These are phyloP conservation scores for Nomada flava DNA, from an alignment of 2,888 invertebrate species.

Conservation along the genomic window DNA sequence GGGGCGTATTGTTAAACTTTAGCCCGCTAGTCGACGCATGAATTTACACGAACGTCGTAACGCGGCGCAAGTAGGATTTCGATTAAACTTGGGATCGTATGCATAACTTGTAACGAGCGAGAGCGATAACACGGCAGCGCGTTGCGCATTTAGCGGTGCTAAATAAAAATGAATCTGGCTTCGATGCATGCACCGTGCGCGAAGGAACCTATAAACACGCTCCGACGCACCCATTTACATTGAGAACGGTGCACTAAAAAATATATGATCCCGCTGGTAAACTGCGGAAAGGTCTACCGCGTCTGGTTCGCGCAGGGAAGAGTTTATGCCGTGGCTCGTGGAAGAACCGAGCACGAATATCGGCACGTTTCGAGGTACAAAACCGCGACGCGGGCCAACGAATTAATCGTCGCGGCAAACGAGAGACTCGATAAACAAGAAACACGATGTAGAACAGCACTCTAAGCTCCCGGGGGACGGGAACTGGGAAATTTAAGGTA, in stretches of 20 bases:
- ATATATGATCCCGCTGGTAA: too few species aligned
- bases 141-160: background rate
- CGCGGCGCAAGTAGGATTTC: conserved; percentile 16
- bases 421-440: conserved; percentile 46
- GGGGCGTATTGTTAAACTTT: conserved; percentile 10
- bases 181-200: conserved; percentile 1
- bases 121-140: conserved; percentile 5
- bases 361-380: conserved; percentile 5
- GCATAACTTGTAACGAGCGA: conserved; percentile 3
- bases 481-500: conserved; percentile 52
- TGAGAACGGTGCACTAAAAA: too few species aligned
- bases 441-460: conserved; percentile 54
- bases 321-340: background rate
- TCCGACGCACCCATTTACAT: too few species aligned
- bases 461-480: conserved; percentile 34
- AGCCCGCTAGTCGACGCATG: background rate
- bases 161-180: conserved; percentile 4
- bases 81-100: conserved; percentile 7
- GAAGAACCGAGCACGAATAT: background rate
- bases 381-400: conserved; percentile 36
- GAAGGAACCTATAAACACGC: too few species aligned
- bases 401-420: conserved; percentile 39
- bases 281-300: too few species aligned
- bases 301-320: too few species aligned
- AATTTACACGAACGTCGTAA: conserved; percentile 1